phyloP scores from a whole-genome alignment of 2,113 vertebrate species.

The Triplophysa rosa region DNA sequence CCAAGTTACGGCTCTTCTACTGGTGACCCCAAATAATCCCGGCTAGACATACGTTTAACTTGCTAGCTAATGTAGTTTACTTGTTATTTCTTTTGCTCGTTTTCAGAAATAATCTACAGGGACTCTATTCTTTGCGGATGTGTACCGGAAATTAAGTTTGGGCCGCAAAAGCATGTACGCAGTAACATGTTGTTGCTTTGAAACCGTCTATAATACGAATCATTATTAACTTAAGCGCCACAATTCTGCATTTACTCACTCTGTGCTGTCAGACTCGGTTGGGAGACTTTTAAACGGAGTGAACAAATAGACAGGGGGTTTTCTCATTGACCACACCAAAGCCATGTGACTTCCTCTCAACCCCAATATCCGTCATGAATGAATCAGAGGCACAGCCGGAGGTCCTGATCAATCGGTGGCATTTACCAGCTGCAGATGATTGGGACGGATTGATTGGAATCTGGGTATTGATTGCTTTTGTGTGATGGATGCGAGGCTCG shows the following conservation, averaged over 20 bases:
- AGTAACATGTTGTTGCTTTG: no score
- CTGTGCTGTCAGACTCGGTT: neutral
- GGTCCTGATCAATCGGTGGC: slow-evolving; percentile 30
- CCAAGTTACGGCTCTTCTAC: no score
- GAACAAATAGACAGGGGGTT: neutral
- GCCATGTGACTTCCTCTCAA: slow-evolving; percentile 18
- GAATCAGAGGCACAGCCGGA: slow-evolving; percentile 41
- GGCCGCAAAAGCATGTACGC: no score
- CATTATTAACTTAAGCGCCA: neutral
- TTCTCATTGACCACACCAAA: slow-evolving; percentile 1
- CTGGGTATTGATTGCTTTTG: slow-evolving; percentile 56
- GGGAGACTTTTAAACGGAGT: neutral
- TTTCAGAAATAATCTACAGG: no score
- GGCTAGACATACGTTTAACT: no score
- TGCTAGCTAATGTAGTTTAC: no score
- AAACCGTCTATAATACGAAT: no score
- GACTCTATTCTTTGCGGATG: no score
- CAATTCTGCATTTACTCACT: neutral
- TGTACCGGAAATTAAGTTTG: no score
- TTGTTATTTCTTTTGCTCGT: no score
- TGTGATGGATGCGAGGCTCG: slow-evolving; percentile 32
- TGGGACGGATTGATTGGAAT: slow-evolving; percentile 67
- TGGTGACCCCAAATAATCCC: no score
- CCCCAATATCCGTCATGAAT: slow-evolving; percentile 43
- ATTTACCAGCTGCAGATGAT: slow-evolving; percentile 59